Base-by-base conservation (phyloP, 1,140 invertebrate species). In the Amyelois transitella region DNA sequence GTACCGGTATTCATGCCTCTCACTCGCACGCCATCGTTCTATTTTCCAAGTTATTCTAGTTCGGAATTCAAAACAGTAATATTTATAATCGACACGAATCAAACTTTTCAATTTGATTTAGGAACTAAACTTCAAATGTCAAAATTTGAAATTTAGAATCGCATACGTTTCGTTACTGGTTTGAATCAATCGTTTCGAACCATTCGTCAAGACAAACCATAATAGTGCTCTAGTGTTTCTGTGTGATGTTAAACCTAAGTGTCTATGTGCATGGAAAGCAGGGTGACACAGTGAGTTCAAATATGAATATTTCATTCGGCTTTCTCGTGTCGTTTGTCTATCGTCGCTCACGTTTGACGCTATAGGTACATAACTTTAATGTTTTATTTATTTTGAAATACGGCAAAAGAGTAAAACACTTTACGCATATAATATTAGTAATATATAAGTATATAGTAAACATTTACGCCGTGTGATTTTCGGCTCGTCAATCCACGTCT, bases 21-120 rank as follows among this genome's bases (percentile, higher is more conserved):
- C 72, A 52, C 75, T 77, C 72, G 67, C 76, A 68, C 72, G 58
- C 32, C 51, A 38, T 38, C 32, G 12, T 38, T 38, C 47, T 8
- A 38, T 38, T 38, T 38, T n/a, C n/a, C 32, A 38, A 38, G n/a
- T n/a, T n/a, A 38, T 38, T 38, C 1, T 2, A 38, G 25, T 32
- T 38, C 32, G 32, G 17, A 14, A 38, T 38, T 38, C n/a, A 38
- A 38, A 38, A 38, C 32, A 38, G 3, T 14, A 38, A 38, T 14
- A 14, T 10, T 1, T 10, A 14, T 1, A 38, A 8, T 14, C 1
- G 17, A 10, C 25, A 14, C 32, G 12, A 38, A 38, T 38, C 8
- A 38, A 38, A 38, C 32, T n/a, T 38, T 14, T 38, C n/a, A 38
- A 38, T 38, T 38, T 14, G 12, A 14, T 14, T 38, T 38, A 14